Evolutionary conservation across 1,140 invertebrate genomes (phyloP), one percentile per base, ranked within the genome.

Genomic region (Drosophila ogumai): DNA sequence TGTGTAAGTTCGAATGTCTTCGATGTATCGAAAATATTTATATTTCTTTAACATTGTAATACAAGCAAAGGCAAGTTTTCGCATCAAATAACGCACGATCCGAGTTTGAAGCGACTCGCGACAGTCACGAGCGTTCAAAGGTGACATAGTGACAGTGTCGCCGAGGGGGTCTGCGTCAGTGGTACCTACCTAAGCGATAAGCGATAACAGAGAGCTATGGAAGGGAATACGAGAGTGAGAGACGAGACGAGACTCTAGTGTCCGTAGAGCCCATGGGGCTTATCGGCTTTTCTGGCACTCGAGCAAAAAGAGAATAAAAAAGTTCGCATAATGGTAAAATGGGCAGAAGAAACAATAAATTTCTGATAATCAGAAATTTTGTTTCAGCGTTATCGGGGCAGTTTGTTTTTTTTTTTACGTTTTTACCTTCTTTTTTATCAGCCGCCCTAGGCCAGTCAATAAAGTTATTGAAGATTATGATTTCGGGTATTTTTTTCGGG

Each of bases 391-490:
- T 86, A 86, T 86, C 82, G 49, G 9, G 49, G 9, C 47, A 50
- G 46, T 36, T 47, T 40, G 43, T 36, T 28, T 75, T 61, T 77
- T 34, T 59, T 59, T 40, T 31, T 50, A 19, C 15, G 44, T 34
- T 58, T 9, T 75, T 19, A 55, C 46, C 59, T 55, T 47, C n/a
- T 65, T 25, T 67, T 81, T 68, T 85, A 81, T 85, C 73, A 80
- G 44, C 28, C 38, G 46, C n/a, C 38, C 15, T 56, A 19, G 32
- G 65, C 28, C 36, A 69, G 60, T 77, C 73, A 69, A 84, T 77
- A 80, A 84, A 85, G 59, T 57, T 38, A 49, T 57, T 46, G 54
- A 73, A 73, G 79, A 87, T 82, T 87, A 87, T 75, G 63, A 79
- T 88, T 82, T 76, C 0, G 44, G 52, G 36, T 34, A 59, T 41